These are phyloP conservation scores for Chiloscyllium punctatum DNA, from an alignment of 2,797 vertebrate genomes.

Conservation along the genomic window DNA sequence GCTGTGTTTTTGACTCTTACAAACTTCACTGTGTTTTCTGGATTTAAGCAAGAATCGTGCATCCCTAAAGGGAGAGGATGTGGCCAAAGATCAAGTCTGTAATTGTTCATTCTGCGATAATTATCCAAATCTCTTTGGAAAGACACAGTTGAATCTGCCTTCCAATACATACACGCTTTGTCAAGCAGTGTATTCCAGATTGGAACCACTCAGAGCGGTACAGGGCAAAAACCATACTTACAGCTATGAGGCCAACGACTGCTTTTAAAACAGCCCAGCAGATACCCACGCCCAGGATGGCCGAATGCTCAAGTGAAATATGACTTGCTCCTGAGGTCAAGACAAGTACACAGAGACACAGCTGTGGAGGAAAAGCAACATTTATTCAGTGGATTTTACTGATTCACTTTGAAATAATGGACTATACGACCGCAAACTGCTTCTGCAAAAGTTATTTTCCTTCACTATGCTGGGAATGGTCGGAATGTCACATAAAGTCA, in stretches of 20 bases:
- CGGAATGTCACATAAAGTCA: not conserved
- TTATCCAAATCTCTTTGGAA: too few species aligned
- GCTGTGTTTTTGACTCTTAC: not conserved
- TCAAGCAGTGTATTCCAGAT: too few species aligned
- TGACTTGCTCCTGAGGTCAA: conserved; percentile 52
- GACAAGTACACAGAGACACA: conserved; percentile 71
- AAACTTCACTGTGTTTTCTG: not conserved
- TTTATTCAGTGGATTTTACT: not conserved
- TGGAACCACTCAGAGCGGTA: too few species aligned
- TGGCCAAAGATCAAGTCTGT: not conserved
- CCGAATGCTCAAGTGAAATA: conserved; percentile 51
- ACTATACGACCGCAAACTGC: not conserved
- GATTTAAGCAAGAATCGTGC: not conserved
- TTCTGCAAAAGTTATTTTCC: not conserved
- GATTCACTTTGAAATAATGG: not conserved
- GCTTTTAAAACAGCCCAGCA: conserved; percentile 70
- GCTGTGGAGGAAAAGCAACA: conserved; percentile 50
- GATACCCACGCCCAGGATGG: conserved; percentile 62
- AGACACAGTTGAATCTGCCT: too few species aligned
- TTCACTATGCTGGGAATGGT: not conserved
- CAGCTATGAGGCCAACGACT: conserved; percentile 59
- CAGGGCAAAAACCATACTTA: conserved; percentile 50
- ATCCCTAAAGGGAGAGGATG: not conserved
- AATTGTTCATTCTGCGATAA: not conserved
- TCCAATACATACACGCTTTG: too few species aligned